phyloP scores from a whole-genome alignment of 2,797 vertebrate genomes.

The Sebastes wilsoni region DNA sequence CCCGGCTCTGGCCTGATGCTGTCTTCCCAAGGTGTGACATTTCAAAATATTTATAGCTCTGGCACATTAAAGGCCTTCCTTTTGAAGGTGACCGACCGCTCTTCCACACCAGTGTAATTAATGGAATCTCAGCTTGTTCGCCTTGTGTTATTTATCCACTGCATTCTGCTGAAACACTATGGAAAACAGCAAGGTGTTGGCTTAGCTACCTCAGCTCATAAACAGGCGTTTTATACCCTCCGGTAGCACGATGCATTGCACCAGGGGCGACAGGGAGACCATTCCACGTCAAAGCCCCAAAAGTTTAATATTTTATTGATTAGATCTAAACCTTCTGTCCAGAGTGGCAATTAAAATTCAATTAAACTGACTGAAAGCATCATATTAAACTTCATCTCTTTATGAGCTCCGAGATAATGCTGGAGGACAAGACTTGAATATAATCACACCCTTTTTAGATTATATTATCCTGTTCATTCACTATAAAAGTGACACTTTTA shows the following conservation, averaged over 20 bases:
- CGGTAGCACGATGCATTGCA: slow-evolving; percentile 72
- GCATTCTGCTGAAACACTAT: slow-evolving; percentile 82
- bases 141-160: slow-evolving; percentile 89
- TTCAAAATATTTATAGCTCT: slow-evolving; percentile 99
- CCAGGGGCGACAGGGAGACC: slow-evolving; percentile 72
- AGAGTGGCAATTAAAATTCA: slow-evolving; percentile 99
- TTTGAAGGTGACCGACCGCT: slow-evolving; percentile 98
- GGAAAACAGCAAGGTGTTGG: slow-evolving; percentile 82
- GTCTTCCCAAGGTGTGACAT: slow-evolving; percentile 99
- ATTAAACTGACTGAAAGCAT: slow-evolving; percentile 99
- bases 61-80: slow-evolving; percentile 97
- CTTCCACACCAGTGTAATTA: slow-evolving; percentile 93
- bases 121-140: slow-evolving; percentile 89
- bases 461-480: slow-evolving; percentile 98
- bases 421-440: slow-evolving; percentile 99
- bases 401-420: slow-evolving; percentile 99
- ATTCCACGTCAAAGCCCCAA: slow-evolving; percentile 90
- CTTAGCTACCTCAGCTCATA: slow-evolving; percentile 77
- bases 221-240: slow-evolving; percentile 84
- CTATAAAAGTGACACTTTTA: slow-evolving; percentile 99
- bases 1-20: slow-evolving; percentile 90
- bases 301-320: slow-evolving; percentile 99
- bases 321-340: slow-evolving; percentile 99
- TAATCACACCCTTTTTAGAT: slow-evolving; percentile 99
- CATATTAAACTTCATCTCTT: slow-evolving; percentile 99